phyloP scores from a whole-genome alignment of 2,797 vertebrate species.

The Peromyscus aztecus region DNA sequence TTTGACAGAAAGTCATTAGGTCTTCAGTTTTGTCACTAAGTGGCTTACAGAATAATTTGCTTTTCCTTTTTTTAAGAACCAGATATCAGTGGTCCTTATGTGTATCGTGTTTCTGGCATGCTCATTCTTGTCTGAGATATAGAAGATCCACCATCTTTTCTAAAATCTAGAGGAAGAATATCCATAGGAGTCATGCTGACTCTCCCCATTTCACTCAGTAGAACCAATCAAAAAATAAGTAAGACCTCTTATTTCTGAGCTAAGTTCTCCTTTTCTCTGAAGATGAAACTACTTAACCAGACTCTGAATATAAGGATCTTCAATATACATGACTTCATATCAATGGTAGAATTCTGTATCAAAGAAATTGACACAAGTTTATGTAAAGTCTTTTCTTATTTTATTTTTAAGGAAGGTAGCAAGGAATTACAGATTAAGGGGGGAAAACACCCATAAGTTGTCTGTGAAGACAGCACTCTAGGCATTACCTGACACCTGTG shows the following conservation, averaged over 20 bases:
- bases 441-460: neutral
- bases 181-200: neutral
- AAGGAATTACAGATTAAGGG: neutral
- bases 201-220: constrained; percentile 1
- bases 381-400: neutral
- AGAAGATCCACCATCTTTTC: neutral
- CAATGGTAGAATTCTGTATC: neutral
- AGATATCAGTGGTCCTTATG: neutral
- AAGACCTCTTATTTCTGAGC: constrained; percentile 21
- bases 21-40: neutral
- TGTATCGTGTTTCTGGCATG: constrained; percentile 45
- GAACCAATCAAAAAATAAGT: constrained; percentile 27
- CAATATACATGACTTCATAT: constrained; percentile 17
- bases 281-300: neutral
- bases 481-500: neutral
- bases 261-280: neutral
- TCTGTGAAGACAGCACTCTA: neutral
- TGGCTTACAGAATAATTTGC: constrained; percentile 42
- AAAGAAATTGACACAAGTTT: neutral
- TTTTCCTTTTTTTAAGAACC: constrained; percentile 1
- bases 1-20: neutral
- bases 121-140: neutral
- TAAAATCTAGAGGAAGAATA: constrained; percentile 28
- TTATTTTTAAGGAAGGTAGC: constrained; percentile 30
- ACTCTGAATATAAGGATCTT: neutral